Evolutionary conservation across 2,888 invertebrate species (phyloP), one percentile per base, ranked within the genome.

Genomic region (Troides aeacus): DNA sequence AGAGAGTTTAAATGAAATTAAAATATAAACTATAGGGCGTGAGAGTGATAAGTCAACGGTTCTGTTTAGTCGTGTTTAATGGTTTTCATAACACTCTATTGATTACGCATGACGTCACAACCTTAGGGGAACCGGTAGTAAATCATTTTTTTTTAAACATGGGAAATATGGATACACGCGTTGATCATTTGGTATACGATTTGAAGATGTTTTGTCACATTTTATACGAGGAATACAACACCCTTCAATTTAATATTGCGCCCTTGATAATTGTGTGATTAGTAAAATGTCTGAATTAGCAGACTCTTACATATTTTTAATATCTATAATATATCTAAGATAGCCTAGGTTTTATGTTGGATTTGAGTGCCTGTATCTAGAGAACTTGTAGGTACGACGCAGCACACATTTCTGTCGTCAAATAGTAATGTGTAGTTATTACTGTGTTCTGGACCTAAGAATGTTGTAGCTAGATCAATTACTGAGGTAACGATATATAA

Each of bases 11-110:
- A 85, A 85, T 86, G 78, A 79, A 86, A 88, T 84, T 85, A 79
- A 81, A 83, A 84, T 86, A 80, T 87, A 86, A 89, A 87, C 86
- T 86, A 71, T 74, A 82, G 88, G 90, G 90, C 87, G 89, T 89
- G 83, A 80, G 83, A 77, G 71, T 82, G 82, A 85, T 78, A 79
- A 77, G 80, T 81, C 80, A 81, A 82, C 78, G 79, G 75, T 77
- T 77, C 79, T 82, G 80, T 87, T 85, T 85, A 85, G 83, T 77
- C 73, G 81, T 87, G 86, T 89, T 88, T 84, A 90, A 90, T 90
- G 89, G 89, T 88, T 89, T 89, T 77, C 80, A 85, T 89, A 88
- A 91, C 90, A 92, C 82, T 84, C 89, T 88, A 91, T 92, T 91
- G 88, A 88, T 85, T 82, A 84, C 84, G 89, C 87, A 85, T 89